These are phyloP conservation scores for Zele albiditarsus DNA, from an alignment of 2,888 invertebrate species.

Conservation along the genomic window DNA sequence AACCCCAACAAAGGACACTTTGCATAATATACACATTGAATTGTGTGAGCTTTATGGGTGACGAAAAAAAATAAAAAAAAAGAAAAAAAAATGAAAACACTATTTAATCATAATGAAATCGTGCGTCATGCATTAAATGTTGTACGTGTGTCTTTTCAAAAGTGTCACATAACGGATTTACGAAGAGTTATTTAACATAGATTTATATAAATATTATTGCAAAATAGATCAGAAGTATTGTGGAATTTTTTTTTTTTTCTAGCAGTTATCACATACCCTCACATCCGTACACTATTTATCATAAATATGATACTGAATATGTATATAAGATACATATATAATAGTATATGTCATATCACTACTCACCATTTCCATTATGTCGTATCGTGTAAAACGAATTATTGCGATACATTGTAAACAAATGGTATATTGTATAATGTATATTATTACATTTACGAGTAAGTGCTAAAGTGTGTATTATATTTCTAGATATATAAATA, in stretches of 20 bases:
- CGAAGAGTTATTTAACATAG: no score
- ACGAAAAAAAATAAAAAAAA: slow-evolving; percentile 8
- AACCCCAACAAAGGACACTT: slow-evolving; percentile 52
- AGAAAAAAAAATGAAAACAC: slow-evolving; percentile 43
- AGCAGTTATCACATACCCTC: no score
- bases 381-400: neutral
- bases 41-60: slow-evolving; percentile 35
- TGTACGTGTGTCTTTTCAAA: neutral
- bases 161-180: neutral
- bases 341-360: neutral
- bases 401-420: neutral
- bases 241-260: no score
- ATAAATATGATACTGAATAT: neutral
- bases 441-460: neutral
- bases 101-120: slow-evolving; percentile 55
- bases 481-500: no score
- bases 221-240: no score
- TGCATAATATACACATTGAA: slow-evolving; percentile 63
- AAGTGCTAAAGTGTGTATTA: no score
- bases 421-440: neutral
- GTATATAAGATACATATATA: neutral
- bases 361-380: neutral
- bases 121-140: slow-evolving; percentile 44
- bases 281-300: neutral
- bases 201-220: no score